A percentile compares a stretch with the other conserved stretches of the same genome.
phyloP scores from a whole-genome alignment of 2,888 invertebrate species.

The Hydropsyche betteni region DNA sequence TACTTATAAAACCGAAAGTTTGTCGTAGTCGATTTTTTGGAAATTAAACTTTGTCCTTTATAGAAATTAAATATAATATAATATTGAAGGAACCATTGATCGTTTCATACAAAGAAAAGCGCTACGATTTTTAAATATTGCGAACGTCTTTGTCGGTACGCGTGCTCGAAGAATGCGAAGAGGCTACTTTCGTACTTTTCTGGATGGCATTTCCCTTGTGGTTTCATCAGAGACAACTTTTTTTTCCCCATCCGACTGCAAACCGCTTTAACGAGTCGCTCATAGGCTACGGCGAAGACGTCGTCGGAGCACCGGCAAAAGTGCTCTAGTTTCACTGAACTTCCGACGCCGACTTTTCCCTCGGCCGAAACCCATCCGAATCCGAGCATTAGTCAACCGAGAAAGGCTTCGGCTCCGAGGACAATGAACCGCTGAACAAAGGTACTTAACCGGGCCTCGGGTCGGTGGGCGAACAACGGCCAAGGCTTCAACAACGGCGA shows the following conservation, averaged over 20 bases:
- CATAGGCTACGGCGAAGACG: constrained; percentile 9
- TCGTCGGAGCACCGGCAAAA: constrained; percentile 18
- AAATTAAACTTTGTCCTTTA: too few species aligned
- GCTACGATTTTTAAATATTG: not conserved
- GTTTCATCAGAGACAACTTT: constrained; percentile 20
- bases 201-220: constrained; percentile 40
- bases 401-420: not conserved
- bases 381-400: not conserved
- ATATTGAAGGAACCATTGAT: too few species aligned
- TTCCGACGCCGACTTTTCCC: constrained; percentile 18
- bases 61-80: too few species aligned
- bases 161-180: constrained; percentile 26
- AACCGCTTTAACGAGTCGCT: constrained; percentile 32
- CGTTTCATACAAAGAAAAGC: not conserved
- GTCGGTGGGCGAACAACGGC: constrained; percentile 32
- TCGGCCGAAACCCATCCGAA: not conserved
- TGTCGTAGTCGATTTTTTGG: too few species aligned
- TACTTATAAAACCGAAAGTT: too few species aligned
- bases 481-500: not conserved
- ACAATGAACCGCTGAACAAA: constrained; percentile 26
- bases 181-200: constrained; percentile 38
- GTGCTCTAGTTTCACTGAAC: constrained; percentile 41
- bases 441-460: not conserved
- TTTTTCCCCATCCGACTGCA: constrained; percentile 6
- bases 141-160: not conserved